Evolutionary conservation across 2,888 invertebrate genomes (phyloP).

Genomic region (Deilephila elpenor): DNA sequence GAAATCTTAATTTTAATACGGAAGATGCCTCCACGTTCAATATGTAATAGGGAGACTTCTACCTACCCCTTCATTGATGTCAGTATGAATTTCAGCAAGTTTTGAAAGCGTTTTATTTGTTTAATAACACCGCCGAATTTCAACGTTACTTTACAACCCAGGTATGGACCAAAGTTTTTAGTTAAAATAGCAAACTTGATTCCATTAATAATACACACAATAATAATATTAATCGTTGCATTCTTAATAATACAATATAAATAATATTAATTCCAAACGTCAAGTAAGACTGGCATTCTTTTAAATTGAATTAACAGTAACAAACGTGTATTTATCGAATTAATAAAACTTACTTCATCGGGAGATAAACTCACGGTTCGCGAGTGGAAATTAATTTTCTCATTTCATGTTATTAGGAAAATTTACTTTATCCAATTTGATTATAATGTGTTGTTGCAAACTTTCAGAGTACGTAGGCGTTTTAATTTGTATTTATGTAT

Average conservation of each 20-base stretch:
- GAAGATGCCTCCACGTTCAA: too few relatives aligned
- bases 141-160: too few relatives aligned
- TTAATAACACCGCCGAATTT: too few relatives aligned
- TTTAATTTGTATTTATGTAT: not conserved
- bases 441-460: not conserved
- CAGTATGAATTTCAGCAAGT: too few relatives aligned
- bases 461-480: not conserved
- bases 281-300: not conserved
- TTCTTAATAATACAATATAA: not conserved
- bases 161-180: too few relatives aligned
- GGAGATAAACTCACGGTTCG: not conserved
- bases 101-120: too few relatives aligned
- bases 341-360: constrained; percentile 27
- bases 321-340: constrained; percentile 25
- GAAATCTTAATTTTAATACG: too few relatives aligned
- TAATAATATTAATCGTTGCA: not conserved
- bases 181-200: too few relatives aligned
- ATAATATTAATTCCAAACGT: not conserved
- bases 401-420: constrained; percentile 2
- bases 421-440: not conserved
- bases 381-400: constrained; percentile 10
- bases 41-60: too few relatives aligned
- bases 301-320: constrained; percentile 17
- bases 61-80: too few relatives aligned
- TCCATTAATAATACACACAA: too few relatives aligned